A percentile compares a stretch with the other conserved stretches of the same genome.
Evolutionary conservation across 2,113 vertebrate species (phyloP).

Genomic region (Melanocharis versteri): DNA sequence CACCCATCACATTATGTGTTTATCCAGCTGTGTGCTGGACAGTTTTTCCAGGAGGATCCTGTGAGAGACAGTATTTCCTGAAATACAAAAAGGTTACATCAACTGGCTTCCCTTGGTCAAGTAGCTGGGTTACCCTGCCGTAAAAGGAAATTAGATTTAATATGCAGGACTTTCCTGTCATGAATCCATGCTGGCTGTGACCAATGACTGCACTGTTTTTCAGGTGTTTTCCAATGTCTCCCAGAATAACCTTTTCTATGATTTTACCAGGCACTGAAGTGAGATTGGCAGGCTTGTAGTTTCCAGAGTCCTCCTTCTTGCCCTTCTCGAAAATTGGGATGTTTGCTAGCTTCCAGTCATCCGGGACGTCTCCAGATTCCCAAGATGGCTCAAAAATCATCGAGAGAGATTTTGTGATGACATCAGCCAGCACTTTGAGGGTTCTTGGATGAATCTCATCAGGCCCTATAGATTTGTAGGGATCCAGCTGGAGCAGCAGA

Average conservation of each 20-base stretch:
- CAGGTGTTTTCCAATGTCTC: neutral
- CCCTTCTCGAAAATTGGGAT: accelerated
- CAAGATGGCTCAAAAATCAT: neutral
- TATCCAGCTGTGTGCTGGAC: neutral
- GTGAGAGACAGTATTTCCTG: neutral
- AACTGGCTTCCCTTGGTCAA: neutral
- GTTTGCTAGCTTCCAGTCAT: neutral
- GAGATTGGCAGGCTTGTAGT: neutral
- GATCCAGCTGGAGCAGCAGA: neutral
- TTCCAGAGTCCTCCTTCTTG: neutral
- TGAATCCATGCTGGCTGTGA: neutral
- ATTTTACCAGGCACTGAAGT: neutral
- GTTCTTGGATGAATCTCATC: neutral
- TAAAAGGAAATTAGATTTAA: neutral
- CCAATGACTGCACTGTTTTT: neutral
- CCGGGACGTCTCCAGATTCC: accelerated
- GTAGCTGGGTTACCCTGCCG: neutral
- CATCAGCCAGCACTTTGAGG: neutral
- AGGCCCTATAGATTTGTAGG: neutral
- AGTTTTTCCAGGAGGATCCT: neutral
- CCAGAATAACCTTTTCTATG: neutral
- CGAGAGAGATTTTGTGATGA: neutral
- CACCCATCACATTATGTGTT: accelerated
- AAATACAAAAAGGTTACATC: neutral
- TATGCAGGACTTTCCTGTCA: neutral